Evolutionary conservation across 2,797 vertebrate genomes (phyloP), one percentile per base, ranked within the genome.

Genomic region (Clarias laeviceps): DNA sequence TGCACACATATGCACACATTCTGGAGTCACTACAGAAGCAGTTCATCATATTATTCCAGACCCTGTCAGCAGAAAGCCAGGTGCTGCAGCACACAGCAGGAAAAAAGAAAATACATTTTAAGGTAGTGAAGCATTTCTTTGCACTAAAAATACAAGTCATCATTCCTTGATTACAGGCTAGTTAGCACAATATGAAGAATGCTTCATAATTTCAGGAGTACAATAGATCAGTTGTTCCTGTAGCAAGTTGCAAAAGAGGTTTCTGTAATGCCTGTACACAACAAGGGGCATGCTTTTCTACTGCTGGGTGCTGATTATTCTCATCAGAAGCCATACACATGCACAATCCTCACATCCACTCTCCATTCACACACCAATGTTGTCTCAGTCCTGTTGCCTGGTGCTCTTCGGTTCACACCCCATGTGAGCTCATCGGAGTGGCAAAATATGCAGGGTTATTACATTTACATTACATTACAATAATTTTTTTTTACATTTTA

Each of bases 1-100:
- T 34, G 40, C 65, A 84, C 45, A 68, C n/a, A 78, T 32, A 84
- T 2, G 69, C 65, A 77, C 37, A 54, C 40, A 64, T 15, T 50
- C 40, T 59, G 45, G 6, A 74, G 24, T 82, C 20, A 40, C 34
- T 37, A 57, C 78, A 34, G n/a, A 57, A 29, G 15, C 24, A 65
- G 73, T 82, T 76, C 40, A 73, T 80, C 69, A 65, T 40, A 54
- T 72, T 62, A 34, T 79, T 12, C 14, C 29, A 85, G 45, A 70
- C 64, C 24, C 40, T 68, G 68, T 85, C 78, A 64, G 40, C 84
- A 85, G 29, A 81, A 65, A 45, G 29, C 32, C 59, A 66, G 62
- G 45, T 82, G 22, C 45, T 5, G n/a, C 54, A 34, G 54, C 74
- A 77, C 15, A 11, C 29, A 24, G 56, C 15, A 15, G 11, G 9